Conservation (phyloP, 2,113 vertebrate species). For the Rhegmatorhina hoffmannsi region DNA sequence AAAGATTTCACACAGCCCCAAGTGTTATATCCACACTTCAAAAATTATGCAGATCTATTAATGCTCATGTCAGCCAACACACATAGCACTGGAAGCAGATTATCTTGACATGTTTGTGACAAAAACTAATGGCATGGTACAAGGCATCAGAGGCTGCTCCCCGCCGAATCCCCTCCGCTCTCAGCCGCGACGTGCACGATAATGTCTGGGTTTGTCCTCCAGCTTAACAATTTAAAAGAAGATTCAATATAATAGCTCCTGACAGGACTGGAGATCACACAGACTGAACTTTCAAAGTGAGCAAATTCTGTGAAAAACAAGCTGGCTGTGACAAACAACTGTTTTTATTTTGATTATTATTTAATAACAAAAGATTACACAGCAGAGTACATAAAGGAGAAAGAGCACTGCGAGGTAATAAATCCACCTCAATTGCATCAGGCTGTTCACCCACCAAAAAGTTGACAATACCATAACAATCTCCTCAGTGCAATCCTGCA, state of each 20-base stretch:
- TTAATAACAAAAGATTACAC: slow-evolving; percentile 57
- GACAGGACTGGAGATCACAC: slow-evolving; percentile 63
- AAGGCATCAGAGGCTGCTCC: slow-evolving; percentile 39
- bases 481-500: background rate
- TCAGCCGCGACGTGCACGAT: background rate
- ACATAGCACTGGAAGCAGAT: slow-evolving; percentile 7
- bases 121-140: slow-evolving; percentile 14
- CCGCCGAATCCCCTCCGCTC: background rate
- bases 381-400: background rate
- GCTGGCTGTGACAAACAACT: slow-evolving; percentile 59
- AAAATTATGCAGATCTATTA: slow-evolving; percentile 22
- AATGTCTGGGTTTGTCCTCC: slow-evolving; percentile 45
- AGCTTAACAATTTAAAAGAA: slow-evolving; percentile 57
- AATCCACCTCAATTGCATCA: background rate
- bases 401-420: background rate
- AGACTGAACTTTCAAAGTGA: slow-evolving; percentile 65
- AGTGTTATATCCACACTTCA: slow-evolving; percentile 3
- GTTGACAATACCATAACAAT: background rate
- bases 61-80: slow-evolving; percentile 14
- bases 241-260: slow-evolving; percentile 54
- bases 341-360: slow-evolving; percentile 65
- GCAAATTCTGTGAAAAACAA: slow-evolving; percentile 34
- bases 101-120: background rate
- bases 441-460: background rate
- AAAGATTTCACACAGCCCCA: background rate